Base-by-base conservation (phyloP, 2,888 invertebrate genomes). In the Odontocolon sp. region DNA sequence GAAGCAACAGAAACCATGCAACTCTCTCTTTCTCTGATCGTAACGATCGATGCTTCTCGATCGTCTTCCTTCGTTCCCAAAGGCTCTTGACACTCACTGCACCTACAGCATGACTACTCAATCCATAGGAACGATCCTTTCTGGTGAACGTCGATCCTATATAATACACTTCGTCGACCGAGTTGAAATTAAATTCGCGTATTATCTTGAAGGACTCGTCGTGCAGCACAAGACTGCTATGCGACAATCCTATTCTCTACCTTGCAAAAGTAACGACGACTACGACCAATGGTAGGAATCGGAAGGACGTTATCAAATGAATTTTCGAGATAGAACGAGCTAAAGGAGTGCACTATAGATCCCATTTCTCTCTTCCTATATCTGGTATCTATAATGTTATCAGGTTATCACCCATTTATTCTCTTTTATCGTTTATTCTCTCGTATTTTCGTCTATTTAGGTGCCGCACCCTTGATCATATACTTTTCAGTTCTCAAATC, bases 181-280 rank as follows among this genome's bases (percentile, higher is more conserved):
- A 31, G 23, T 14, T 23, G 56, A 56, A 67, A 67, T 67, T 21
- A 45, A 67, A 67, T 67, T 33, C 45, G 8, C 21, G 31, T 56
- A 56, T 56, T 23, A 45, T 54, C 23, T 40, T 38, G 28, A 50
- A 18, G 28, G 23, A 28, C 50, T 50, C 14, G 47, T 4, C 23
- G 9, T n/a, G 23, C 9, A 6, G 3, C 9, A 36, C 11, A 47
- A 18, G 47, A 36, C 3, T n/a, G 3, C 6, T 2, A 36, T 56
- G 33, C 26, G 23, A 23, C 23, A 40, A 28, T 4, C 31, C 9
- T 26, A 8, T 26, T 3, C 40, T 40, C 8, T 38, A 54, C n/a
- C n/a, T 28, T 66, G n/a, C 28, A 52, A 28, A 14, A 21, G 6
- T 18, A 18, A 11, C 42, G 4, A 16, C 26, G 16, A 26, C 23